Conservation (phyloP, 2,888 invertebrate species). For the Leptothorax acervorum region DNA sequence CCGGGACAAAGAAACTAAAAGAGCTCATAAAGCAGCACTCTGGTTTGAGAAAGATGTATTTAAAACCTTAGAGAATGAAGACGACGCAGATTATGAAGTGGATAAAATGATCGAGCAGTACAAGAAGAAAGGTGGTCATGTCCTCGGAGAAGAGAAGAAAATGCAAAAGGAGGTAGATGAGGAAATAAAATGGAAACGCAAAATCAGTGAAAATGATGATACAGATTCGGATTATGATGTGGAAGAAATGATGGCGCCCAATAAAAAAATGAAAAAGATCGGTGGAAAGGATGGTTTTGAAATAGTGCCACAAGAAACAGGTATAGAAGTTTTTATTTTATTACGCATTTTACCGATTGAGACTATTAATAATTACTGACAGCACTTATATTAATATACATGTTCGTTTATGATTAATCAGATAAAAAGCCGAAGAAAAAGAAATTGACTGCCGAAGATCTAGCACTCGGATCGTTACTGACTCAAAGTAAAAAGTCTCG, state of each 20-base stretch:
- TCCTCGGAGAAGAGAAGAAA: conserved; percentile 82
- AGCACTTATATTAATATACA: background rate
- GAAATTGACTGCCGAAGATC: conserved; percentile 93
- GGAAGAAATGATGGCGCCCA: conserved; percentile 80
- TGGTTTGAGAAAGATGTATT: conserved; percentile 96
- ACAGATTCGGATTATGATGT: conserved; percentile 86
- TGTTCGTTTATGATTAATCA: conserved; percentile 74
- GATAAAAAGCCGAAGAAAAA: conserved; percentile 87
- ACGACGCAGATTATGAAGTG: conserved; percentile 95
- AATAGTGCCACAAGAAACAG: conserved; percentile 88
- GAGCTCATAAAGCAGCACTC: conserved; percentile 92
- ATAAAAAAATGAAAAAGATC: conserved; percentile 79
- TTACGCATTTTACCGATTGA: conserved; percentile 4
- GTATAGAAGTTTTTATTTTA: conserved; percentile 80
- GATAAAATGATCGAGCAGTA: conserved; percentile 91
- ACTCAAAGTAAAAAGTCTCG: conserved; percentile 96
- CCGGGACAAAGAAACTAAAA: conserved; percentile 90
- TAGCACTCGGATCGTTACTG: conserved; percentile 97
- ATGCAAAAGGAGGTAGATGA: conserved; percentile 24
- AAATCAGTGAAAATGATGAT: conserved; percentile 54
- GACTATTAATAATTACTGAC: background rate
- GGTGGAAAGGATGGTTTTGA: conserved; percentile 89
- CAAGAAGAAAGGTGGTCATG: conserved; percentile 89
- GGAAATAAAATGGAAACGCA: conserved; percentile 65
- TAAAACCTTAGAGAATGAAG: conserved; percentile 92